Conservation (phyloP, 2,888 invertebrate species). For the Mayetiola destructor region DNA sequence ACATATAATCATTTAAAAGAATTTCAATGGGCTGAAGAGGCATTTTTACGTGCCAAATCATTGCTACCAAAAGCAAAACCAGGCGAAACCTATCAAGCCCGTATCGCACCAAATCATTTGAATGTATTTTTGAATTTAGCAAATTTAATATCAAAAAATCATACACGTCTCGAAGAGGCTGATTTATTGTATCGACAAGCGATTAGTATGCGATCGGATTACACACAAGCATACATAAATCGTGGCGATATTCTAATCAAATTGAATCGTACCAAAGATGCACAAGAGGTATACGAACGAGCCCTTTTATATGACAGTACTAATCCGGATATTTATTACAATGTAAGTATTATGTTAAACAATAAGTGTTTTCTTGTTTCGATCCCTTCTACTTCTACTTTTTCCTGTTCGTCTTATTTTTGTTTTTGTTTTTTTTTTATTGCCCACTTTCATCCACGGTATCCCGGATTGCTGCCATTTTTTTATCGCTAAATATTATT, state of each 20-base stretch:
- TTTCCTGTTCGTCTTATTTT: no score
- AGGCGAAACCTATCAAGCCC: slow-evolving; percentile 87
- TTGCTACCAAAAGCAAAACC: slow-evolving; percentile 80
- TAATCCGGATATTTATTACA: slow-evolving; percentile 90
- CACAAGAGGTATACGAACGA: slow-evolving; percentile 85
- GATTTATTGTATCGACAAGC: slow-evolving; percentile 88
- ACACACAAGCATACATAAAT: slow-evolving; percentile 92
- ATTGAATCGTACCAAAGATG: slow-evolving; percentile 84
- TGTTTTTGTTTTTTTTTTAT: no score
- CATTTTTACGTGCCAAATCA: slow-evolving; percentile 80
- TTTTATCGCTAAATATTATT: no score
- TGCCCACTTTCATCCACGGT: no score
- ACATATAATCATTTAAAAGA: slow-evolving; percentile 84
- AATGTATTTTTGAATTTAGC: slow-evolving; percentile 93
- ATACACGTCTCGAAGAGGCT: slow-evolving; percentile 82
- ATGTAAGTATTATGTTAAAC: slow-evolving; percentile 46
- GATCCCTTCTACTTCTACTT: background rate
- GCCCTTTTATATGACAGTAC: slow-evolving; percentile 85
- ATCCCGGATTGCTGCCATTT: no score
- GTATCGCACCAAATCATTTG: slow-evolving; percentile 89
- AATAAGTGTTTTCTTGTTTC: background rate
- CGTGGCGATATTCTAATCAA: slow-evolving; percentile 91
- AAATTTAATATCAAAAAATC: slow-evolving; percentile 84
- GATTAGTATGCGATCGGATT: slow-evolving; percentile 93
- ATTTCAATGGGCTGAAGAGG: slow-evolving; percentile 81